Base-by-base conservation (phyloP, 92 coral and sea anemone species). In the Actinernus sp. region DNA sequence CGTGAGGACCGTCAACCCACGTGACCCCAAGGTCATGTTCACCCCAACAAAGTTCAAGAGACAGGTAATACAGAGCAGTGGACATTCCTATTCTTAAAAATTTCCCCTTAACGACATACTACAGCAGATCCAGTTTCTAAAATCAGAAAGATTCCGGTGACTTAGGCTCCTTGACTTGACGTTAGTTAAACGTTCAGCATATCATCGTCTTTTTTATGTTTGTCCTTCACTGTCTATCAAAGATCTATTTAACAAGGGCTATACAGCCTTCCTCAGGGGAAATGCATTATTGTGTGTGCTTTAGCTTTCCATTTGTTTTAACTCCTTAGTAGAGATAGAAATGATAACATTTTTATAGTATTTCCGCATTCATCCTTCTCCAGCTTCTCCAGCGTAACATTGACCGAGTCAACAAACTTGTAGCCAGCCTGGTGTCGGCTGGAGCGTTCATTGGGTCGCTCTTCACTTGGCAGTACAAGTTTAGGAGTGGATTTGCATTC, bases 391-490 rank as follows among this genome's bases (percentile, higher is more conserved):
- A 94, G 76, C 83, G 98, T 37, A 94, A 94, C 81, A 94, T 94
- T 59, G 98, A 94, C 82, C 82, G 98, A 50, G 92, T 92, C 9
- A 92, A 92, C 75, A 94, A 94, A 66, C 81, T 94, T 6, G 98
- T 92, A 26, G 97, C 97, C 3, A 94, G 98, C 36, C 76, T 94
- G 39, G 97, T 80, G 26, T 86, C 98, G 8, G 83, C 98, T 19
- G 98, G 98, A 20, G 98, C 98, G 30, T 94, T 94, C 59, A 82
- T 94, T 14, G 78, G 67, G 13, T 94, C 98, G 1, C 84, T 94
- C 50, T 94, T 94, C 56, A 94, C 98, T 6, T 94, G 98, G 98
- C 97, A 94, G 72, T 94, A 94, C 91, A 94, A 94, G 57, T 94
- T 94, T 54, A 83, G 98, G 49, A 94, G 98, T 31, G 97, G 87